Percentiles rank a stretch among this genome's conserved stretches.
These are phyloP conservation scores for Plusia festucae DNA, from an alignment of 2,888 invertebrate genomes.

Conservation along the genomic window DNA sequence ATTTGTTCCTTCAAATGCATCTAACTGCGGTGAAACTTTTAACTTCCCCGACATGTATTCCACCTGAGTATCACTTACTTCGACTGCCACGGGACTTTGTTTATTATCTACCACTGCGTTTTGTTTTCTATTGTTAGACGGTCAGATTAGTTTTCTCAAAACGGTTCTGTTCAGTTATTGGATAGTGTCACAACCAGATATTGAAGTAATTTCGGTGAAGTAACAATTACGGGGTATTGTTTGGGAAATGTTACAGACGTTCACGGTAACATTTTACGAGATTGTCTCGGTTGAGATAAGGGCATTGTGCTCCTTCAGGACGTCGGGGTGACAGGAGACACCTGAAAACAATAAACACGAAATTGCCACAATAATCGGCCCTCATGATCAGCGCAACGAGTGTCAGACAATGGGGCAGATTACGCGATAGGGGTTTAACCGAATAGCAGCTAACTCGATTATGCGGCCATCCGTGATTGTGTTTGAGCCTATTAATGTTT, in stretches of 20 bases:
- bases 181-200: constrained; percentile 40
- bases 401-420: constrained; percentile 87
- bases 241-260: constrained; percentile 44
- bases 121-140: constrained; percentile 64
- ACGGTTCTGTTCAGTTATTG: constrained; percentile 42
- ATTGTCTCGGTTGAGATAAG: constrained; percentile 70
- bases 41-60: constrained; percentile 83
- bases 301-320: constrained; percentile 75
- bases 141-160: constrained; percentile 52
- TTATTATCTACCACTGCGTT: constrained; percentile 66
- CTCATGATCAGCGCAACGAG: constrained; percentile 84
- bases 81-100: constrained; percentile 71
- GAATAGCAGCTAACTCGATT: constrained; percentile 89
- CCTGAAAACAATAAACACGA: constrained; percentile 87
- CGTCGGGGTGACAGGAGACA: constrained; percentile 74
- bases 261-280: constrained; percentile 71
- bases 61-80: constrained; percentile 80
- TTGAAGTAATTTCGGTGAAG: constrained; percentile 47
- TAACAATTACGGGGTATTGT: constrained; percentile 52
- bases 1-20: constrained; percentile 86
- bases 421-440: constrained; percentile 87
- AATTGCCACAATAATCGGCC: constrained; percentile 88
- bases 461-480: constrained; percentile 89
- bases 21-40: constrained; percentile 84
- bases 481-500: constrained; percentile 88